These are phyloP conservation scores for Gonioctena quinquepunctata DNA, from an alignment of 1,140 invertebrate genomes.

Conservation along the genomic window DNA sequence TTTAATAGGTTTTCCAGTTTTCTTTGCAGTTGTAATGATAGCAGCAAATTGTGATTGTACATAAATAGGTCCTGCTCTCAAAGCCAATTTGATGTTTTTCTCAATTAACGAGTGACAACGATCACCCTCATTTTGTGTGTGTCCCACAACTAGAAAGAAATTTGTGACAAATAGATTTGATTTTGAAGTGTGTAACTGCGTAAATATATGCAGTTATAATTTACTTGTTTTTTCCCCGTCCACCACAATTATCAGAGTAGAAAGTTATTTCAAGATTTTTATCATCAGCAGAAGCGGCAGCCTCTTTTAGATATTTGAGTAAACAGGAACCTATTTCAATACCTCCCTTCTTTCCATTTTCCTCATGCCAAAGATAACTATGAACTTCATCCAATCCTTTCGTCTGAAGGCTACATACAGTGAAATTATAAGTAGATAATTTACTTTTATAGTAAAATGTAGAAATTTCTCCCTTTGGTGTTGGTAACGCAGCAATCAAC, in stretches of 20 bases:
- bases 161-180: conserved; percentile 46
- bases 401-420: conserved; percentile 19
- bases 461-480: conserved; percentile 46
- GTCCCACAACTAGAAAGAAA: conserved; percentile 46
- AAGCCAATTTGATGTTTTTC: conserved; percentile 24
- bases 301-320: conserved; percentile 29
- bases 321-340: conserved; percentile 38
- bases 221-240: conserved; percentile 47
- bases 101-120: conserved; percentile 42
- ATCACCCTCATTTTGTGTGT: conserved; percentile 48
- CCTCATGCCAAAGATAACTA: conserved; percentile 42
- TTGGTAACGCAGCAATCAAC: conserved; percentile 45
- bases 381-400: conserved; percentile 23
- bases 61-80: conserved; percentile 26
- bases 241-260: conserved; percentile 48
- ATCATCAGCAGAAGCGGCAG: background rate
- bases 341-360: conserved; percentile 32
- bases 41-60: conserved; percentile 19
- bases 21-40: conserved; percentile 41
- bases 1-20: conserved; percentile 36
- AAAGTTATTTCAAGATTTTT: conserved; percentile 35
- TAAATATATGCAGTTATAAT: conserved; percentile 47
- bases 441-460: conserved; percentile 56
- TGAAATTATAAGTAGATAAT: conserved; percentile 30
- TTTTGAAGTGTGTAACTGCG: conserved; percentile 40